Conservation (phyloP, 1,140 invertebrate species). For the Streblospio benedicti region DNA sequence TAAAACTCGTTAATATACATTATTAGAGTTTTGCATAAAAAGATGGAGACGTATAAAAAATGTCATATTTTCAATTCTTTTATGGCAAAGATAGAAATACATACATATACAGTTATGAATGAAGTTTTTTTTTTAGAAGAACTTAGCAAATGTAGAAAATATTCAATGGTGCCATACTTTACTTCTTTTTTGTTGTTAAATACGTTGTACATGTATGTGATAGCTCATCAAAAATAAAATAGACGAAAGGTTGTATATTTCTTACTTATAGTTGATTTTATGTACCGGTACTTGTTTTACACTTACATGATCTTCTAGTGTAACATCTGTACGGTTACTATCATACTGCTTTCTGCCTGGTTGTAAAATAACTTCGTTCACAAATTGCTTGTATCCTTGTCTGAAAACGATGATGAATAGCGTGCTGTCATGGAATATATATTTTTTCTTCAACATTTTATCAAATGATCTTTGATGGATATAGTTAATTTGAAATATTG, state of each 20-base stretch:
- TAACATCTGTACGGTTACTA: slow-evolving; percentile 44
- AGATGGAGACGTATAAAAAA: background rate
- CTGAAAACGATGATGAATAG: slow-evolving; percentile 20
- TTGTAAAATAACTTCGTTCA: slow-evolving; percentile 55
- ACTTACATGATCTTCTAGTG: slow-evolving; percentile 42
- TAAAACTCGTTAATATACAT: background rate
- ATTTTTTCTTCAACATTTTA: background rate
- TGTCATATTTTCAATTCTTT: background rate
- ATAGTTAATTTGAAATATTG: background rate
- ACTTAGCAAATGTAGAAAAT: background rate
- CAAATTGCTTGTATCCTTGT: slow-evolving; percentile 57
- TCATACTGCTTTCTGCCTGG: slow-evolving; percentile 45
- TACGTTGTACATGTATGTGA: background rate
- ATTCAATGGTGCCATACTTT: background rate
- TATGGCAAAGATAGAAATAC: background rate
- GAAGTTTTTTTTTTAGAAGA: background rate
- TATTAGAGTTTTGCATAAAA: background rate
- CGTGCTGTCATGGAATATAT: background rate
- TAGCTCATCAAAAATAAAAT: background rate
- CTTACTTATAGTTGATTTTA: background rate
- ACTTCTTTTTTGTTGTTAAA: background rate
- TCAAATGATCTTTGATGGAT: background rate
- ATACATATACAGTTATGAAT: too few species aligned
- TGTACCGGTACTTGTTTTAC: background rate
- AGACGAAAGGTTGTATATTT: background rate